Evolutionary conservation across 2,888 invertebrate genomes (phyloP), one percentile per base, ranked within the genome.

Genomic region (Sinohyriopsis cumingii): DNA sequence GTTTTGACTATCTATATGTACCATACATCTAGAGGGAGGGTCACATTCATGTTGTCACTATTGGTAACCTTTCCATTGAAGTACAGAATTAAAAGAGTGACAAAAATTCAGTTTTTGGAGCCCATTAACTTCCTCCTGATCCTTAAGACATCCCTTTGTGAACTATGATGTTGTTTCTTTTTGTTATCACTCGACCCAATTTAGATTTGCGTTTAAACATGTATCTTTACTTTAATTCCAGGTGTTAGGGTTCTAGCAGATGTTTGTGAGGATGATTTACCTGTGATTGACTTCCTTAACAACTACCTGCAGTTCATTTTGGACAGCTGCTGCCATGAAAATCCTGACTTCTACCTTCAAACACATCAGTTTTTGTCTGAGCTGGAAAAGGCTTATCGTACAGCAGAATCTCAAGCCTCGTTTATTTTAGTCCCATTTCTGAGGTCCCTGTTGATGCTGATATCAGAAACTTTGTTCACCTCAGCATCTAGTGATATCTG

Each of bases 181-280:
- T 12, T 45, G 12, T 45, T 45, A 45, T 45, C 3, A 12, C 12
- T 15, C 12, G 15, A 45, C 45, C 45, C 45, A 45, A 15, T 45
- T 12, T 45, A 45, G 12, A 45, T 45, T 45, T 45, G 12, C 15
- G 45, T 45, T 12, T 45, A 45, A 12, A 12, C 12, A 45, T 45
- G 33, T 33, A 33, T 9, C 33, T 33, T 33, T 33, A 33, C 45
- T 45, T 1, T 45, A 45, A 45, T 68, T 71, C 54, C 70, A 79
- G 81, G 81, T 24, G 69, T 81, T 9, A 75, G 77, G 45, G 73
- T 75, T 45, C 67, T 81, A 61, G 78, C 77, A 22, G 75, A 81
- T 28, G 73, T 79, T 22, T 73, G 77, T 28, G 75, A 78, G 54
- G 79, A 79, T 19, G 81, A 81, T 67, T 69, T 79, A 54, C 78